Percentiles rank a stretch among this genome's conserved stretches.
These are phyloP conservation scores for Aix galericulata DNA, from an alignment of 2,113 vertebrate species.

Conservation along the genomic window DNA sequence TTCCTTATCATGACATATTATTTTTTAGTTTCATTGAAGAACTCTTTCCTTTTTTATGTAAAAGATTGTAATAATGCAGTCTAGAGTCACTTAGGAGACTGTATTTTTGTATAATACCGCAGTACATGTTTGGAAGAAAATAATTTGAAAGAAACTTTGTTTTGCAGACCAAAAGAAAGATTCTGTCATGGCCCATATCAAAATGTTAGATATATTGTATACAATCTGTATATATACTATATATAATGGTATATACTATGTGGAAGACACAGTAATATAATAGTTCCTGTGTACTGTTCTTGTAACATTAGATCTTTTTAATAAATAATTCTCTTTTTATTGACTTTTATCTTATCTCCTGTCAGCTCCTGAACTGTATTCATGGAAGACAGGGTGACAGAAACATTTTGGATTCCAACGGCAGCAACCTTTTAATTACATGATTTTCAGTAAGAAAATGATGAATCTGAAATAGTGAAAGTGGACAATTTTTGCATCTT, in stretches of 20 bases:
- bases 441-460: not conserved
- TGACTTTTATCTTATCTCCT: slow-evolving; percentile 82
- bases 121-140: slow-evolving; percentile 36
- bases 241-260: slow-evolving; percentile 78
- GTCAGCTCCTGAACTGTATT: slow-evolving; percentile 58
- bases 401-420: not conserved
- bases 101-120: slow-evolving; percentile 78
- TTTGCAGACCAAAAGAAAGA: slow-evolving; percentile 69
- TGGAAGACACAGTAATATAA: slow-evolving; percentile 82
- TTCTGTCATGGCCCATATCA: slow-evolving; percentile 65
- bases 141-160: slow-evolving; percentile 47
- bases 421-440: not conserved
- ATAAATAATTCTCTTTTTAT: slow-evolving; percentile 87
- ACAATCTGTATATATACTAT: slow-evolving; percentile 82
- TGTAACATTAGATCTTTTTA: slow-evolving; percentile 86
- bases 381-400: not conserved
- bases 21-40: slow-evolving; percentile 52
- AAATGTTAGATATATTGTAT: slow-evolving; percentile 78
- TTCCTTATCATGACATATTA: slow-evolving; percentile 43
- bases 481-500: not conserved
- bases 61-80: slow-evolving; percentile 71
- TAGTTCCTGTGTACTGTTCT: slow-evolving; percentile 84
- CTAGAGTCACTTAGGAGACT: slow-evolving; percentile 71
- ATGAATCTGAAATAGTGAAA: not conserved
- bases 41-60: slow-evolving; percentile 53